Evolutionary conservation across 2,113 vertebrate species (phyloP), one percentile per base, ranked within the genome.

Genomic region (Mugil cephalus): DNA sequence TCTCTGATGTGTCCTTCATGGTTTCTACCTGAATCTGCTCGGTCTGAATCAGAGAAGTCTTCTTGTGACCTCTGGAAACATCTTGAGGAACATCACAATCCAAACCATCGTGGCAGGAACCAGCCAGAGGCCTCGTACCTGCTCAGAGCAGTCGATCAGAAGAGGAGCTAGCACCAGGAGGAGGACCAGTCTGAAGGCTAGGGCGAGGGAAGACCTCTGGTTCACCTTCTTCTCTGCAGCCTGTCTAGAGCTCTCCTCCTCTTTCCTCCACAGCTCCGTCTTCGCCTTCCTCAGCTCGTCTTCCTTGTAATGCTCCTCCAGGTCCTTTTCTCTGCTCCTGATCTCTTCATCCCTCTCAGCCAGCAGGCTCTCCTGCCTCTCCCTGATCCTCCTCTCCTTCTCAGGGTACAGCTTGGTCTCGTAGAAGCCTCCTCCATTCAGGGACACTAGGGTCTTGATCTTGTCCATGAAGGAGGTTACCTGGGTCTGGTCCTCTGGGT

Each of bases 361-460:
- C 62, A 91, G 62, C 40, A 89, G 62, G 9, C 2, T 21, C 77
- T 80, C 69, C 62, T 88, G 87, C 43, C 17, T 83, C 7, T 69
- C 7, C 19, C 80, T 66, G 40, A 90, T 86, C 70, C n/a, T 0
- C 54, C 62, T 77, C 77, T 92, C 91, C 18, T 30, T 0, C 30
- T 7, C 0, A 0, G 90, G 90, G 17, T 88, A 91, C 53, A 87
- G 11, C 17, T 6, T 4, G 0, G 15, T 38, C 0, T 19, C 1
- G 65, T 89, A 93, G 43, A 7, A 12, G 0, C 10, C 1, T 1
- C 79, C 88, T 66, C 87, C 91, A 6, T 93, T 93, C 42, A 93
- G 67, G 34, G 89, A 83, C 74, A 89, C 43, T 64, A 92, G 45
- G 21, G 86, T 89, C 7, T 92, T 12, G 8, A 92, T 64, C 77